Conservation (phyloP, 2,888 invertebrate genomes). For the Drosophila siamana region DNA sequence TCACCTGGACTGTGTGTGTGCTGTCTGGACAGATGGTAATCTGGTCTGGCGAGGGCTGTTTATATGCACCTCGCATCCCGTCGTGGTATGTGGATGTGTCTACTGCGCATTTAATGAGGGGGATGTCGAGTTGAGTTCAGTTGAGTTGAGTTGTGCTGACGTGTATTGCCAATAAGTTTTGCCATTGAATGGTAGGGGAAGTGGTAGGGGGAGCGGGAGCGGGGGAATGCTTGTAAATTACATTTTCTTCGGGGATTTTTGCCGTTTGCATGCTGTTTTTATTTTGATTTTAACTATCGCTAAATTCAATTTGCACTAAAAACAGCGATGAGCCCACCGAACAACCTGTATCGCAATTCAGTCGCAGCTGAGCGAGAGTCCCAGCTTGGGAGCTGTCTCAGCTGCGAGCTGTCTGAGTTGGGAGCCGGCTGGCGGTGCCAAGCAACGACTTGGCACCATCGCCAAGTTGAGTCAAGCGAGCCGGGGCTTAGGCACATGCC, state of each 20-base stretch:
- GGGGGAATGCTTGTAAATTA: neutral
- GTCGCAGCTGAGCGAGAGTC: conserved; percentile 1
- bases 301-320: conserved; percentile 29
- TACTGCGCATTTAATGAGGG: conserved; percentile 17
- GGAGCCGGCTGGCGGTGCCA: conserved; percentile 56
- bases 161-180: neutral
- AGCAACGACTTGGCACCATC: conserved; percentile 70
- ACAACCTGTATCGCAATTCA: conserved; percentile 6
- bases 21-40: conserved; percentile 2
- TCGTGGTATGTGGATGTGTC: conserved; percentile 7
- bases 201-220: too few species aligned
- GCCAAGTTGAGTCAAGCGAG: conserved; percentile 4
- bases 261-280: conserved; percentile 13
- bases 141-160: neutral
- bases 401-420: too few species aligned
- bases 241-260: conserved; percentile 22
- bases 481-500: conserved; percentile 51
- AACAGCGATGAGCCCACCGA: conserved; percentile 12
- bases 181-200: too few species aligned
- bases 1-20: neutral
- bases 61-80: conserved; percentile 16
- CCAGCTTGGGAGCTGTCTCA: neutral
- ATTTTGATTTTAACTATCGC: conserved; percentile 14
- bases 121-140: conserved; percentile 3
- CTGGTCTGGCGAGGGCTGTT: conserved; percentile 10